These are phyloP conservation scores for Falco rusticolus DNA, from an alignment of 2,797 vertebrate genomes.

Conservation along the genomic window DNA sequence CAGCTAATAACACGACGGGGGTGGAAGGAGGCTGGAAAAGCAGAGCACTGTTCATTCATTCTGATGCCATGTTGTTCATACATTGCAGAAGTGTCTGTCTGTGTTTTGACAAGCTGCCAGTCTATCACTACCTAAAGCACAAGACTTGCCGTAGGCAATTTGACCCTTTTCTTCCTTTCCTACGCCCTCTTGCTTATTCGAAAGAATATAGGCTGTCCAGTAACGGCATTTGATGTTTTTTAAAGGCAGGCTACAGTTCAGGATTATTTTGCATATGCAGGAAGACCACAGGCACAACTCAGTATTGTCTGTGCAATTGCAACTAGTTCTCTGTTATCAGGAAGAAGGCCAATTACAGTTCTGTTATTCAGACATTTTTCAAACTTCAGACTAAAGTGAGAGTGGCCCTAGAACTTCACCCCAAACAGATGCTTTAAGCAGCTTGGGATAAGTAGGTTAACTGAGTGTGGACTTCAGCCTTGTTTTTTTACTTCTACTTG, in stretches of 20 bases:
- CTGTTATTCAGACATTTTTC: neutral
- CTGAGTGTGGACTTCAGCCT: neutral
- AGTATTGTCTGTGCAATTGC: neutral
- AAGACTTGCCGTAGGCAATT: constrained; percentile 34
- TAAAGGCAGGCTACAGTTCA: neutral
- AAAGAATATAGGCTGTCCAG: neutral
- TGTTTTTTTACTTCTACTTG: neutral
- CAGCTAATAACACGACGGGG: neutral
- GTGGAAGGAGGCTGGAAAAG: constrained; percentile 31
- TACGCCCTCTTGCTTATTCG: constrained; percentile 24
- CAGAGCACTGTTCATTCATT: constrained; percentile 30
- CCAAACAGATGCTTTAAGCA: neutral
- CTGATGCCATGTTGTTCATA: constrained; percentile 11
- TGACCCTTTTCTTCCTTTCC: constrained; percentile 58
- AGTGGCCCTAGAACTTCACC: neutral
- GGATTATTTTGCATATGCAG: constrained; percentile 1
- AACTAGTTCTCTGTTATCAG: neutral
- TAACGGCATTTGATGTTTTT: constrained; percentile 28
- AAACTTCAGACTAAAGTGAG: neutral
- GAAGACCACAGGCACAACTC: neutral
- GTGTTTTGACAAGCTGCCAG: constrained; percentile 61
- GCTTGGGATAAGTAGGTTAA: neutral
- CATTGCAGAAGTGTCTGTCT: neutral
- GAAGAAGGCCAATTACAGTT: neutral
- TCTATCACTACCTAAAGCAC: constrained; percentile 39